phyloP scores from a whole-genome alignment of 2,113 vertebrate genomes.

The Platysternon megacephalum region DNA sequence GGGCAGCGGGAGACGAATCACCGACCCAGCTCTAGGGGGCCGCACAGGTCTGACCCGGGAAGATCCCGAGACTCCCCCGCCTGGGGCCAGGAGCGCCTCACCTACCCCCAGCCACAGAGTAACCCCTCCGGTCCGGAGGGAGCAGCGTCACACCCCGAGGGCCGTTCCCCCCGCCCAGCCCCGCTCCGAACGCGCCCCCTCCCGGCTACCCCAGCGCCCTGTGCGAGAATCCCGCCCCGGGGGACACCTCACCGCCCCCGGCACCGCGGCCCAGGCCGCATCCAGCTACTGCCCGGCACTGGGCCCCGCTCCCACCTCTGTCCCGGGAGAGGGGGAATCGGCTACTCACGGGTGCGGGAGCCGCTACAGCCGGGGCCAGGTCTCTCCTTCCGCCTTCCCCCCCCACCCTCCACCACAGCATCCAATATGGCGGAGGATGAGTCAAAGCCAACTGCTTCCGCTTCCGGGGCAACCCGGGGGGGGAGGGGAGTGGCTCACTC shows the following conservation, averaged over 20 bases:
- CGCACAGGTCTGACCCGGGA: background rate
- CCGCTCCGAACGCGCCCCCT: background rate
- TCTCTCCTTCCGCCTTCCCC: background rate
- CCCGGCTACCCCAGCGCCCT: background rate
- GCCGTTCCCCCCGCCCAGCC: background rate
- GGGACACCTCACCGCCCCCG: background rate
- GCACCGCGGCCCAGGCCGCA: no score
- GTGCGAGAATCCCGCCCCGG: background rate
- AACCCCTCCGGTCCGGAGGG: background rate
- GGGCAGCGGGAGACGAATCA: no score
- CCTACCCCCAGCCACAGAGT: fast-evolving
- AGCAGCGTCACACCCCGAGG: background rate
- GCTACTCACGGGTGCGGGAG: background rate
- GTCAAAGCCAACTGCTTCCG: background rate
- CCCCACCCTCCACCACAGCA: background rate
- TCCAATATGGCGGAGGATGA: background rate
- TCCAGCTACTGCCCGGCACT: background rate
- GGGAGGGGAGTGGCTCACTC: background rate
- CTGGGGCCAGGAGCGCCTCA: no score
- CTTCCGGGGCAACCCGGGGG: background rate
- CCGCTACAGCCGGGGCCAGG: background rate
- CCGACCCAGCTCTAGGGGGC: no score
- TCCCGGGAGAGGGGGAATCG: background rate
- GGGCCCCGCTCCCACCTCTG: background rate
- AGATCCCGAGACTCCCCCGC: background rate